Percentiles rank a stretch among this genome's conserved stretches.
Conservation (phyloP, 53 echinoderm and acorn worm species). For the Paelopatides confundens region DNA sequence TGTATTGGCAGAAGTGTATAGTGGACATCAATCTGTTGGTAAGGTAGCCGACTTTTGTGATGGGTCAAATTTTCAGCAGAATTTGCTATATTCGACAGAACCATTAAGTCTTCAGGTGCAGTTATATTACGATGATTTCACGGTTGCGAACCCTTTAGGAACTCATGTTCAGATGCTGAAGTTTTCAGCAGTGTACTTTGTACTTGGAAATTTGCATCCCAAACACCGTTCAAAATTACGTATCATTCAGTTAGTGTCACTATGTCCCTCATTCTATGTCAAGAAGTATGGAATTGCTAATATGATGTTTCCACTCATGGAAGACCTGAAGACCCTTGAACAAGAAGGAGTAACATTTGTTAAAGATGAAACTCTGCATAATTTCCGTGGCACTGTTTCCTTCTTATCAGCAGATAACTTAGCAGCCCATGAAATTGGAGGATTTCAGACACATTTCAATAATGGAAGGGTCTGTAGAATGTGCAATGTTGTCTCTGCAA, state of each 20-base stretch:
- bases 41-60: constrained; percentile 14
- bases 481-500: neutral
- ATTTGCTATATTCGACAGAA: neutral
- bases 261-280: constrained; percentile 25
- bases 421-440: constrained; percentile 47
- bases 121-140: constrained; percentile 38
- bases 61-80: constrained; percentile 11
- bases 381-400: constrained; percentile 21
- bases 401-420: constrained; percentile 45
- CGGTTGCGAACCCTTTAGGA: constrained; percentile 35
- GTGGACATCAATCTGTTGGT: neutral
- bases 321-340: constrained; percentile 29
- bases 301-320: constrained; percentile 1
- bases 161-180: constrained; percentile 48
- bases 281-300: constrained; percentile 12
- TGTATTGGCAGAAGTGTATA: constrained; percentile 12
- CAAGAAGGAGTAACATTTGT: neutral
- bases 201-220: constrained; percentile 37
- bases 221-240: constrained; percentile 24
- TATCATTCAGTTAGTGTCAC: neutral
- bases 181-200: constrained; percentile 44
- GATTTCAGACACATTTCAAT: constrained; percentile 36
- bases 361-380: neutral
- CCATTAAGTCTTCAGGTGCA: constrained; percentile 15
- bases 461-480: neutral